Percentiles rank a stretch among this genome's conserved stretches.
Conservation (phyloP, 2,113 vertebrate genomes). For the Romanogobio albipinnatus region DNA sequence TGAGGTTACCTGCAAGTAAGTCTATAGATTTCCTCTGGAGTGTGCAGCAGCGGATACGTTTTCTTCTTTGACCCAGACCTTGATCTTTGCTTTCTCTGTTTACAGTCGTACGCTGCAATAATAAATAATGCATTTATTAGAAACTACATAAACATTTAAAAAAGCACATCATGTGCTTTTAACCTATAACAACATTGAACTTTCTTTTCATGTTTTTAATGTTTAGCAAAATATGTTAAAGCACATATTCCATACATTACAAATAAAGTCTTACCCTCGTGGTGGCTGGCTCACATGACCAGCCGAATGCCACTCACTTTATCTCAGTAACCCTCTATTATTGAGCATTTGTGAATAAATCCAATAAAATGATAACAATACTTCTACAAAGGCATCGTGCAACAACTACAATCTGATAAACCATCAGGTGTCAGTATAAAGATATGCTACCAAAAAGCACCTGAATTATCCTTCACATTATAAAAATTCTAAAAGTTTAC, state of each 20-base stretch:
- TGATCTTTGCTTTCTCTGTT: conserved; percentile 93
- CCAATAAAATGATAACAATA: not conserved
- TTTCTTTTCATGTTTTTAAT: not conserved
- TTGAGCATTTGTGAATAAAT: not conserved
- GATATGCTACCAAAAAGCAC: not conserved
- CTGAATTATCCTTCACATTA: not conserved
- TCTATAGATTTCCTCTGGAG: conserved; percentile 96
- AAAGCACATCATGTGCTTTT: not conserved
- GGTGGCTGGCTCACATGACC: not conserved
- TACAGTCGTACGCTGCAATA: conserved; percentile 91
- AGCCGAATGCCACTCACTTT: not conserved
- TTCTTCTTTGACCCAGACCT: conserved; percentile 98
- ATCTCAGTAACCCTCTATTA: not conserved
- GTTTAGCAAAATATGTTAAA: not conserved
- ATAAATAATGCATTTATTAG: conserved; percentile 37
- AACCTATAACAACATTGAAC: not conserved
- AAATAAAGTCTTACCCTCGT: not conserved
- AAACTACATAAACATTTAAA: not conserved
- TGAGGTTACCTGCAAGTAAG: conserved; percentile 91
- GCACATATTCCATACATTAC: not conserved
- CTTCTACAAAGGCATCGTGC: not conserved
- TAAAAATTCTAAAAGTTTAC: not conserved
- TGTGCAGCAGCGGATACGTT: conserved; percentile 87
- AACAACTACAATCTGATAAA: not conserved
- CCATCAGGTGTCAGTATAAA: not conserved